phyloP scores from a whole-genome alignment of 2,888 invertebrate genomes.

The Agapostemon virescens region DNA sequence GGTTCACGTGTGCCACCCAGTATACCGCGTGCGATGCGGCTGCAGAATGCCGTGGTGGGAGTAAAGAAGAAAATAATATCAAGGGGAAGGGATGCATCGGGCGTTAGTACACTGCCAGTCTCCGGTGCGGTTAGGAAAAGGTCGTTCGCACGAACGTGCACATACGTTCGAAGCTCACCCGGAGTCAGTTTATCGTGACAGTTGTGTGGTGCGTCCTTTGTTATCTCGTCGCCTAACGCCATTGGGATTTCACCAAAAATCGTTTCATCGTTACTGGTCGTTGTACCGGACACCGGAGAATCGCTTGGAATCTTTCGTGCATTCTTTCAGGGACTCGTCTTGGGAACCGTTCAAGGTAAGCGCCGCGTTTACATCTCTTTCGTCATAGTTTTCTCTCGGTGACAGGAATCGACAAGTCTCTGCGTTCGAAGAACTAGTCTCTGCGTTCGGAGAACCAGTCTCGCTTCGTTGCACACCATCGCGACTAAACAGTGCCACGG shows the following conservation, averaged over 20 bases:
- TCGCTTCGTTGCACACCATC: neutral
- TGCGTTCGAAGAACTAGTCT: conserved; percentile 3
- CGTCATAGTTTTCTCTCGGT: neutral
- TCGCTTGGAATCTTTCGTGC: neutral
- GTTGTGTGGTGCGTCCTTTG: neutral
- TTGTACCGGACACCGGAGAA: neutral
- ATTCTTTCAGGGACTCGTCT: conserved; percentile 1
- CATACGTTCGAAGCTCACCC: conserved; percentile 26
- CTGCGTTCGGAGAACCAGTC: neutral
- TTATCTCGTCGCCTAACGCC: neutral
- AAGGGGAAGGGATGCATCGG: conserved; percentile 37
- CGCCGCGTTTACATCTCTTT: neutral
- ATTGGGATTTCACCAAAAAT: neutral
- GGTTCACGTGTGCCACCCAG: neutral
- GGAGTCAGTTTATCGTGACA: neutral
- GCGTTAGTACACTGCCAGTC: conserved; percentile 23
- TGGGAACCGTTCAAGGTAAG: conserved; percentile 31
- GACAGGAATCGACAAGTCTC: conserved; percentile 49
- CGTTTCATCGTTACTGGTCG: conserved; percentile 24
- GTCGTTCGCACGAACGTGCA: conserved; percentile 23
- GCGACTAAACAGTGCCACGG: neutral
- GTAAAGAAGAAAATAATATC: conserved; percentile 16
- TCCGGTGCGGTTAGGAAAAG: conserved; percentile 27
- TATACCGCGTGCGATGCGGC: neutral
- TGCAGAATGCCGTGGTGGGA: conserved; percentile 11